Conservation (phyloP, 2,797 vertebrate genomes). For the Schizopygopsis malacanthus region DNA sequence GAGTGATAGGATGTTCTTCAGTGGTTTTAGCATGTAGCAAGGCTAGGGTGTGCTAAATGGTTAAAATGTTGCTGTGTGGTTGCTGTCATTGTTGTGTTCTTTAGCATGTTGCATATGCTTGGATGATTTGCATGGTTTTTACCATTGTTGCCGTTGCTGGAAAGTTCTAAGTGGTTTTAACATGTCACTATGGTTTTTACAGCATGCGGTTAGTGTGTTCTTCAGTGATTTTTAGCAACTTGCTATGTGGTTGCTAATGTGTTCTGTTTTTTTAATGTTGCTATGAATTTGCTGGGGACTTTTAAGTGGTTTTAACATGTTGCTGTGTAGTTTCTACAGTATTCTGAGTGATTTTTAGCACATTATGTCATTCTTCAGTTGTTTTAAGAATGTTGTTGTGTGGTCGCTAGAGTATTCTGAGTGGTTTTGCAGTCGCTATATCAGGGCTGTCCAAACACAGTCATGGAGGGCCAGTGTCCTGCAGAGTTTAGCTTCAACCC, state of each 20-base stretch:
- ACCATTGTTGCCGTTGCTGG: not conserved
- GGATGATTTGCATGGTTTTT: not conserved
- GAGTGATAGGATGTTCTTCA: not conserved
- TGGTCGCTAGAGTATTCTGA: not conserved
- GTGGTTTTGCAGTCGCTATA: not conserved
- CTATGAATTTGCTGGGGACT: not conserved
- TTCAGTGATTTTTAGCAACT: not conserved
- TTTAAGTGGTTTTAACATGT: not conserved
- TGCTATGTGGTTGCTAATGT: no score
- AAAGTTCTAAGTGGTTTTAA: not conserved
- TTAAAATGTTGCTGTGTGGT: not conserved
- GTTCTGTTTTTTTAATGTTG: not conserved
- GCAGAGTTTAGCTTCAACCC: no score
- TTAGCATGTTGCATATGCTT: not conserved
- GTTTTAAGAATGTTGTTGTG: not conserved
- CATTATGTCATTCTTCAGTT: not conserved
- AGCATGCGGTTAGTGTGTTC: not conserved
- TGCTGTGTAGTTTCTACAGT: not conserved
- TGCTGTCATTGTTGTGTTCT: not conserved
- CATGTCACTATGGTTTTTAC: not conserved
- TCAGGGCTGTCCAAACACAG: no score
- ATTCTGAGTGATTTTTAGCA: not conserved
- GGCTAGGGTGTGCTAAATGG: not conserved
- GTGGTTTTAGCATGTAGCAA: not conserved
- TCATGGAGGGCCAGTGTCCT: no score